Base-by-base conservation (phyloP, 2,888 invertebrate species). In the Pterostichus niger region DNA sequence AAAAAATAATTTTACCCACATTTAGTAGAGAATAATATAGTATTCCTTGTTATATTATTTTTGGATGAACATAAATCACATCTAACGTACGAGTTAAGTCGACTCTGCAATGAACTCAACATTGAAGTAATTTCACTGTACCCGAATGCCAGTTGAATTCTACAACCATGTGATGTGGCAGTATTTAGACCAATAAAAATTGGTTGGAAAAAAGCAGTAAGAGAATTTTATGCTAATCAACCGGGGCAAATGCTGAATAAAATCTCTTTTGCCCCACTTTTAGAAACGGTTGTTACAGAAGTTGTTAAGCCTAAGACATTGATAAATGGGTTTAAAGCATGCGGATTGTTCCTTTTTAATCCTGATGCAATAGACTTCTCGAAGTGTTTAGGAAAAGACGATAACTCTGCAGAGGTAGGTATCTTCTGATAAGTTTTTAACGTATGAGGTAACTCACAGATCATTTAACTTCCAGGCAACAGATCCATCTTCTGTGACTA, bases 141-240 rank as follows among this genome's bases (percentile, higher is more conserved):
- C 71, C 87, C 87, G n/a, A 87, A 87, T 83, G 85, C 86, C 40
- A 86, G 87, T 17, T 85, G 86, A 78, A 84, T 87, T 56, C 46
- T 87, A 6, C 88, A 88, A 82, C 88, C 87, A 4, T 85, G 86
- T 15, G 87, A 87, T 84, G 87, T 87, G 31, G 85, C 86, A 83
- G 86, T 86, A 84, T 86, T 88, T 86, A 82, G 86, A 15, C 84
- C 87, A 82, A 46, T 86, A 4, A 85, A 86, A 84, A 76, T 49
- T 31, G 79, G 54, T 9, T 86, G 85, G 86, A 75, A 84, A 75
- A 83, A 76, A 59, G 52, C 46, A 24, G 82, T 84, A 7, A 64
- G 76, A 68, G 31, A 24, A 56, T 56, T 56, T 56, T 10, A 56
- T 56, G 44, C 13, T n/a, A 31, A 68, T 24, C 35, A 85, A 46